Conservation (phyloP, 2,113 vertebrate species). For the Ardeotis arabs region DNA sequence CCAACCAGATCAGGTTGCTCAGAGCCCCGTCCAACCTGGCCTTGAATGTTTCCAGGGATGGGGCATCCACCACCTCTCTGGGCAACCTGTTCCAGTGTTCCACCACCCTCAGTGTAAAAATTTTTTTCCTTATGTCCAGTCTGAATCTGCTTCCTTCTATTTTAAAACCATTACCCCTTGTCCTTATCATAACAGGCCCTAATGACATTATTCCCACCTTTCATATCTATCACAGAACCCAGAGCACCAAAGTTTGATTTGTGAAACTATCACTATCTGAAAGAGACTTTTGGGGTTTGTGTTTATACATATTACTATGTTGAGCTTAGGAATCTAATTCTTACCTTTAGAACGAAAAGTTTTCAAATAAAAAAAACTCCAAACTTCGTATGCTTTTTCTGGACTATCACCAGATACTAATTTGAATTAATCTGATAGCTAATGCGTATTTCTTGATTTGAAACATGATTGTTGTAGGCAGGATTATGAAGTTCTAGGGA, state of each 20-base stretch:
- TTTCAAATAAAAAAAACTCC: neutral
- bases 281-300: neutral
- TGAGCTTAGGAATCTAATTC: neutral
- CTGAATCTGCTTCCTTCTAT: too few species aligned
- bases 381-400: neutral
- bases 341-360: neutral
- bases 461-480: neutral
- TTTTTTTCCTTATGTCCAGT: too few species aligned
- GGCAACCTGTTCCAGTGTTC: too few species aligned
- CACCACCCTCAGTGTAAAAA: too few species aligned
- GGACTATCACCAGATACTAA: neutral
- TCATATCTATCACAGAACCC: neutral
- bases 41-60: too few species aligned
- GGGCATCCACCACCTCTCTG: too few species aligned
- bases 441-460: neutral
- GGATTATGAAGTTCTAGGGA: neutral
- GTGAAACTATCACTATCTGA: neutral
- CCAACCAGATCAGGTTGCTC: too few species aligned
- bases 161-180: too few species aligned
- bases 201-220: neutral
- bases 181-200: too few species aligned
- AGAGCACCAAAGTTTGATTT: neutral
- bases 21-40: too few species aligned
- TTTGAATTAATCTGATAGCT: neutral
- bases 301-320: neutral